phyloP scores from a whole-genome alignment of 2,888 invertebrate species.

The Pachydiplax longipennis region DNA sequence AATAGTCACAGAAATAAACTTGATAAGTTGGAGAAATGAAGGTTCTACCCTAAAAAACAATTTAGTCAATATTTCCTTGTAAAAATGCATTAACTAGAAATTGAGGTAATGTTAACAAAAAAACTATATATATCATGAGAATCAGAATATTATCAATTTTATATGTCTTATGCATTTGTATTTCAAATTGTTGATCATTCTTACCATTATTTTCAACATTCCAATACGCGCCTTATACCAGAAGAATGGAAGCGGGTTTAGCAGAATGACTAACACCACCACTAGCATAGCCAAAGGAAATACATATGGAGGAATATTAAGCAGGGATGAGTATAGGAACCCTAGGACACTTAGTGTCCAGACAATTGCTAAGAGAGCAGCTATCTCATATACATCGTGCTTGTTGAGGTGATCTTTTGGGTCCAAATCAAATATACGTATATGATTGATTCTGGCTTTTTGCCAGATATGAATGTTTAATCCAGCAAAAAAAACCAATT shows the following conservation, averaged over 20 bases:
- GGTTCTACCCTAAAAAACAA: slow-evolving; percentile 60
- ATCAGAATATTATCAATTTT: no score
- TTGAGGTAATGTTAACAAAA: not conserved
- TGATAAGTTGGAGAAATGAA: slow-evolving; percentile 90
- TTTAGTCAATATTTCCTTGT: not conserved
- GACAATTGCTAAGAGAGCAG: slow-evolving; percentile 90
- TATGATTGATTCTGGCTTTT: slow-evolving; percentile 97
- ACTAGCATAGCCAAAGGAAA: slow-evolving; percentile 87
- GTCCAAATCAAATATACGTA: slow-evolving; percentile 95
- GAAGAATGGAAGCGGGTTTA: slow-evolving; percentile 81
- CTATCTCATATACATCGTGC: slow-evolving; percentile 93
- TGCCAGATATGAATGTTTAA: slow-evolving; percentile 97
- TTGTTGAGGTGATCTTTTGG: slow-evolving; percentile 93
- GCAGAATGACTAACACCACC: slow-evolving; percentile 79
- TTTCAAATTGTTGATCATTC: not conserved
- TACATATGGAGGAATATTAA: slow-evolving; percentile 90
- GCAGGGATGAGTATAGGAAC: slow-evolving; percentile 72
- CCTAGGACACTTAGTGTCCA: slow-evolving; percentile 92
- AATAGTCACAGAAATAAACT: slow-evolving; percentile 97
- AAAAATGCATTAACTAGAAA: not conserved
- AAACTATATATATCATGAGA: no score
- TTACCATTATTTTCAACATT: slow-evolving; percentile 87
- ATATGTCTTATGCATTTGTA: no score
- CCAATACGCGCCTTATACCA: slow-evolving; percentile 93
- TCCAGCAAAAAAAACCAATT: slow-evolving; percentile 93